phyloP scores from a whole-genome alignment of 2,797 vertebrate genomes.

The Acanthopagrus latus region DNA sequence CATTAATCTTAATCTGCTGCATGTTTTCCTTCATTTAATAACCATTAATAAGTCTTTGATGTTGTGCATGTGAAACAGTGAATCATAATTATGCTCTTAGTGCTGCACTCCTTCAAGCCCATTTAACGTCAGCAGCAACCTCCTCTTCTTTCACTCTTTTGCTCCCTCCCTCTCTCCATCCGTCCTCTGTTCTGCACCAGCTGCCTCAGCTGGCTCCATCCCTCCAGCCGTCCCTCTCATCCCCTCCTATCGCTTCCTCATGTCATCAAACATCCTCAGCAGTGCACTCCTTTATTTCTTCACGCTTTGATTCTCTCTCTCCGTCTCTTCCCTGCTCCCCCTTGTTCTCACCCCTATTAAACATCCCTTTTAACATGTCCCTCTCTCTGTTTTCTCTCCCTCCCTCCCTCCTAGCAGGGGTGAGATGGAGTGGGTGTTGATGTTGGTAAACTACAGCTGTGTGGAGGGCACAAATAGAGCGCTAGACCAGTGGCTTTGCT shows the following conservation, averaged over 20 bases:
- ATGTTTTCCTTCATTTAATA: conserved; percentile 39
- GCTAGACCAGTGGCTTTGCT: conserved; percentile 29
- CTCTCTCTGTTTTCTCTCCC: conserved; percentile 18
- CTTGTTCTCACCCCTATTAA: conserved; percentile 63
- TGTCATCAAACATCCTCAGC: conserved; percentile 66
- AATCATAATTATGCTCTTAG: conserved; percentile 50
- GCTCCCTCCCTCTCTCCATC: conserved; percentile 44
- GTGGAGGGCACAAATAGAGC: conserved; percentile 43
- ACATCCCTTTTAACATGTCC: conserved; percentile 54
- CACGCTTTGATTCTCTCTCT: conserved; percentile 63
- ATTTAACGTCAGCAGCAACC: conserved; percentile 44
- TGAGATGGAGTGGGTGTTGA: conserved; percentile 53
- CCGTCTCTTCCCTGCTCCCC: conserved; percentile 35
- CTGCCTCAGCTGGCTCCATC: conserved; percentile 61
- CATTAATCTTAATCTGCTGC: conserved; percentile 35
- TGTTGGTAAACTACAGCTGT: conserved; percentile 72
- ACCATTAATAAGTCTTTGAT: conserved; percentile 45
- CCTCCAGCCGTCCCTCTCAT: conserved; percentile 24
- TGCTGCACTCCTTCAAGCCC: conserved; percentile 42
- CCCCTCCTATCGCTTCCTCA: conserved; percentile 40
- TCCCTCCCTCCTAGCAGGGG: conserved; percentile 44
- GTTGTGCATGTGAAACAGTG: conserved; percentile 39
- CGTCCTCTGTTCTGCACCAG: conserved; percentile 57
- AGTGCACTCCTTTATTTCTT: conserved; percentile 35
- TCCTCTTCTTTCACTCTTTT: conserved; percentile 32